A percentile compares a stretch with the other conserved stretches of the same genome.
phyloP scores from a whole-genome alignment of 2,888 invertebrate species.

The Lasioglossum calceatum region DNA sequence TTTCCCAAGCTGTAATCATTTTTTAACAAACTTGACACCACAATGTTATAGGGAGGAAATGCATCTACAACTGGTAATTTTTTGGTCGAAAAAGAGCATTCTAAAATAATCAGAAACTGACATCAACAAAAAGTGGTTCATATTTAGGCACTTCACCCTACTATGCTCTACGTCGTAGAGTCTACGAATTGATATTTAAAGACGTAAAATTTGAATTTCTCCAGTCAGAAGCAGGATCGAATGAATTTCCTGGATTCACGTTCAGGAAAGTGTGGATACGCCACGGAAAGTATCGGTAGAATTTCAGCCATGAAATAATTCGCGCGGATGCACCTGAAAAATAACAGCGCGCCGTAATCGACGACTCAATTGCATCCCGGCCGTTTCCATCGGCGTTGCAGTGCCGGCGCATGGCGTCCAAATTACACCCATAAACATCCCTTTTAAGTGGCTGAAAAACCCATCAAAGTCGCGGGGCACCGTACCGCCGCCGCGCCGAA shows the following conservation, averaged over 20 bases:
- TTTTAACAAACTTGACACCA: too few relatives aligned
- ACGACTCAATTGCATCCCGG: slow-evolving; percentile 25
- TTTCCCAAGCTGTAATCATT: too few relatives aligned
- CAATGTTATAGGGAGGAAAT: too few relatives aligned
- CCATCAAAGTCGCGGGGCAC: slow-evolving; percentile 32
- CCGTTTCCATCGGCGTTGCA: slow-evolving; percentile 20
- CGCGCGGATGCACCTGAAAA: slow-evolving; percentile 15
- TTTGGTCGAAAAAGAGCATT: too few relatives aligned
- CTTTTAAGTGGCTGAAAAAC: slow-evolving; percentile 31
- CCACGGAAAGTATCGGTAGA: not conserved
- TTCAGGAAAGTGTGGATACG: not conserved
- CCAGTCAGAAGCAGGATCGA: not conserved
- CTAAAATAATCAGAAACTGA: too few relatives aligned
- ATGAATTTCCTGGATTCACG: not conserved
- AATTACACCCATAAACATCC: slow-evolving; percentile 36
- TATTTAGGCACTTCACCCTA: too few relatives aligned
- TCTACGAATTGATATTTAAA: too few relatives aligned
- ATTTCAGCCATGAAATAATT: not conserved
- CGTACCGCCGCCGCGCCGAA: slow-evolving; percentile 23
- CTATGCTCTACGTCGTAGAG: too few relatives aligned
- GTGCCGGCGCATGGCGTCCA: slow-evolving; percentile 10
- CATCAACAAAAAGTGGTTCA: too few relatives aligned
- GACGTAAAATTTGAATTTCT: not conserved
- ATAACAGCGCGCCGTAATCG: slow-evolving; percentile 26
- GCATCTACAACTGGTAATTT: too few relatives aligned